These are phyloP conservation scores for Ceyx melanurus DNA, from an alignment of 2,113 vertebrate genomes.

Conservation along the genomic window DNA sequence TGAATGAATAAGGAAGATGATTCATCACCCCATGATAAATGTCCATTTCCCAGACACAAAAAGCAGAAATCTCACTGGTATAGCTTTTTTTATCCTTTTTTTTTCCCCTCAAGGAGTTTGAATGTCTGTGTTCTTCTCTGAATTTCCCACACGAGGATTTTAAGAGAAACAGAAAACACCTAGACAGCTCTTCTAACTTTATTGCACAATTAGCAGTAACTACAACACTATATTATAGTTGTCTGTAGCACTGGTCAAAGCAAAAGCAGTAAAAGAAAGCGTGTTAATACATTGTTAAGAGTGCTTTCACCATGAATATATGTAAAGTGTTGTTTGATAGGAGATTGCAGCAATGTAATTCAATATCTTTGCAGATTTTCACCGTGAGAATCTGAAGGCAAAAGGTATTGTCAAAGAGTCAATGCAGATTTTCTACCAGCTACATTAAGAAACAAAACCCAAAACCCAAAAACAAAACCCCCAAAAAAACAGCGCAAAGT, in stretches of 20 bases:
- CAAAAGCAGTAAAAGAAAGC: not conserved
- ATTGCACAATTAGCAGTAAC: not conserved
- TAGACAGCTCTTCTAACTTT: not conserved
- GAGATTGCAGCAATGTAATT: not conserved
- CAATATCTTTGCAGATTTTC: not conserved
- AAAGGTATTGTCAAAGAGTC: not conserved
- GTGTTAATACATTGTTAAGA: not conserved
- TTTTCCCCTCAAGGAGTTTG: not conserved
- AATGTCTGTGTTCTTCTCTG: not conserved
- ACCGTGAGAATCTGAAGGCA: not conserved
- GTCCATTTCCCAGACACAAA: not conserved
- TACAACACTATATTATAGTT: not conserved
- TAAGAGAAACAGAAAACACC: not conserved
- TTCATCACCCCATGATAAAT: slow-evolving; percentile 4
- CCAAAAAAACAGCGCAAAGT: not conserved
- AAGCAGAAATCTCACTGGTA: not conserved
- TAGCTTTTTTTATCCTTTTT: not conserved
- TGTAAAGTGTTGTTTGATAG: not conserved
- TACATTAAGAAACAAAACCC: not conserved
- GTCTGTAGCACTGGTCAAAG: not conserved
- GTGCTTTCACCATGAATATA: not conserved
- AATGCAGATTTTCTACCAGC: not conserved
- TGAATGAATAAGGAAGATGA: slow-evolving; percentile 20
- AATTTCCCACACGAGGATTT: not conserved
- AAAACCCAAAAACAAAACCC: too few species aligned